Evolutionary conservation across 2,888 invertebrate species (phyloP).

Genomic region (Selenia dentaria): DNA sequence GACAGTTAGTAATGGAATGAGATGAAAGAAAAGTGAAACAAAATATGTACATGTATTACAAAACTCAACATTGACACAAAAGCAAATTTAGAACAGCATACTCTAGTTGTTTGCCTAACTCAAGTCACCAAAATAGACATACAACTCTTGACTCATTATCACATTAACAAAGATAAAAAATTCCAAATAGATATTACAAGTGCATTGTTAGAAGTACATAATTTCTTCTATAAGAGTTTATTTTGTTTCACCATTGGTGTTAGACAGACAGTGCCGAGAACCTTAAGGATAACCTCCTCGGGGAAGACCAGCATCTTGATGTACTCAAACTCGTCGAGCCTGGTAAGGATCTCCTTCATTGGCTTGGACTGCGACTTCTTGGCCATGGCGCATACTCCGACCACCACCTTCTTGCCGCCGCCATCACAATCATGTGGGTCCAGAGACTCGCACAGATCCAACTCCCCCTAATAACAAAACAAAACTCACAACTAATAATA

Average conservation of each 20-base stretch:
- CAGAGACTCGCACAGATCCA: constrained; percentile 89
- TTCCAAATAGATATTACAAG: no score
- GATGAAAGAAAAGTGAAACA: constrained; percentile 33
- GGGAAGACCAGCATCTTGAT: constrained; percentile 97
- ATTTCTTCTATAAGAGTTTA: no score
- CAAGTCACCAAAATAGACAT: constrained; percentile 4
- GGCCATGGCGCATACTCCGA: constrained; percentile 99
- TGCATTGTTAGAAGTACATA: no score
- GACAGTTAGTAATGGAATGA: constrained; percentile 31
- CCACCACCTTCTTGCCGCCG: constrained; percentile 95
- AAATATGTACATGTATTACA: constrained; percentile 24
- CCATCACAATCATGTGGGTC: constrained; percentile 86
- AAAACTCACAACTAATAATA: neutral
- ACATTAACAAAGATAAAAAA: no score
- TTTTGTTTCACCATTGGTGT: constrained; percentile 77
- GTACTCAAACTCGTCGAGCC: constrained; percentile 98
- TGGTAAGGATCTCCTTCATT: constrained; percentile 98
- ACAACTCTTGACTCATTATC: constrained; percentile 2
- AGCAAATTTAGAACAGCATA: neutral
- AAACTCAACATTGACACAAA: neutral
- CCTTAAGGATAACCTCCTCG: constrained; percentile 97
- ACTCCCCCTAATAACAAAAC: constrained; percentile 86
- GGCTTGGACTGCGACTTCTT: constrained; percentile 99
- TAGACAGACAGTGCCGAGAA: constrained; percentile 84
- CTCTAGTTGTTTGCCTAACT: constrained; percentile 14